Evolutionary conservation across 2,797 vertebrate genomes (phyloP).

Genomic region (Neopelma chrysocephalum): DNA sequence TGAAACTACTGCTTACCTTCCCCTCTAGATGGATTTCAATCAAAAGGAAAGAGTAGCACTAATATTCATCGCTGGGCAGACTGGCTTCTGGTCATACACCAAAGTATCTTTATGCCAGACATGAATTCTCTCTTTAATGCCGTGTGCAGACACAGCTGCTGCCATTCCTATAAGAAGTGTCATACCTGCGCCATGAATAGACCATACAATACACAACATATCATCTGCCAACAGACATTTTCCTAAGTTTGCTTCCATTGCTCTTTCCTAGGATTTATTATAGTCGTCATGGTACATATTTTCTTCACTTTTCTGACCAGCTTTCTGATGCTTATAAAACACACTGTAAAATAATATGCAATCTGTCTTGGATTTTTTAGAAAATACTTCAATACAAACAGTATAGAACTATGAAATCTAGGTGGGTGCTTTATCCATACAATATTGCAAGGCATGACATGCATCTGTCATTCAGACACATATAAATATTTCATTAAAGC

Average conservation of each 20-base stretch:
- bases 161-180: not conserved
- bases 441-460: not conserved
- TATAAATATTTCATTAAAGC: not conserved
- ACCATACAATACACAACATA: not conserved
- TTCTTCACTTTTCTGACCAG: not conserved
- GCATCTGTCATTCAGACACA: not conserved
- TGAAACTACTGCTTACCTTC: not conserved
- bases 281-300: not conserved
- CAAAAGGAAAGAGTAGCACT: not conserved
- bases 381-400: not conserved
- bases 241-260: not conserved
- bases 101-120: not conserved
- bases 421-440: not conserved
- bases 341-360: not conserved
- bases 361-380: not conserved
- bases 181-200: accelerated
- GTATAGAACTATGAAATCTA: not conserved
- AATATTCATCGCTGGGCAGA: not conserved
- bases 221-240: not conserved
- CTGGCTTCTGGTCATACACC: not conserved
- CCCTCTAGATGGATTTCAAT: not conserved
- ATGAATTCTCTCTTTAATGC: not conserved
- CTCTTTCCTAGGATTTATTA: not conserved
- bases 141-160: not conserved
- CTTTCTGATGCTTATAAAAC: not conserved